Evolutionary conservation across 2,888 invertebrate genomes (phyloP).

Genomic region (Dione juno): DNA sequence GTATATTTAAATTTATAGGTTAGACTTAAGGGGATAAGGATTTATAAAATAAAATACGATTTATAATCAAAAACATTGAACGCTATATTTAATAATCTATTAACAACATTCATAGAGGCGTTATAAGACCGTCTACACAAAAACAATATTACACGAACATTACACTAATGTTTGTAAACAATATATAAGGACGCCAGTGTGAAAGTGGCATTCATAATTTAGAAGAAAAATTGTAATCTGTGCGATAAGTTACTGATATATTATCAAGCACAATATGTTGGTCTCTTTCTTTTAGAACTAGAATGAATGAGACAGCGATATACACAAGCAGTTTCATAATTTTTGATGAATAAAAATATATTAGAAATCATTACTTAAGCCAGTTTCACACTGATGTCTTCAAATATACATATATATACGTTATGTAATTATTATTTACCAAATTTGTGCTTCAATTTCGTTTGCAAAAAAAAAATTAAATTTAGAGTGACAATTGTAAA

Average conservation of each 20-base stretch:
- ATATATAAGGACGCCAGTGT: slow-evolving; percentile 10
- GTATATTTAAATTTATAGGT: too few species aligned
- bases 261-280: background rate
- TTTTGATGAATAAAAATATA: background rate
- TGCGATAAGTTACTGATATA: background rate
- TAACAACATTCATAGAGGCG: slow-evolving; percentile 78
- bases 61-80: slow-evolving; percentile 74
- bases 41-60: slow-evolving; percentile 55
- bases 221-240: background rate
- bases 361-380: background rate
- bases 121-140: slow-evolving; percentile 55
- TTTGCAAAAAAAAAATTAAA: background rate
- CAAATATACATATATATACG: slow-evolving; percentile 5
- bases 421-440: background rate
- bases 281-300: background rate
- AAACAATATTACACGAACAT: slow-evolving; percentile 46
- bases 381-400: background rate
- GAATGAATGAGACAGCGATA: background rate
- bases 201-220: background rate
- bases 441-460: background rate
- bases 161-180: slow-evolving; percentile 34
- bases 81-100: slow-evolving; percentile 78
- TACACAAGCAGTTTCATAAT: background rate
- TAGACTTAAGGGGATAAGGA: background rate
- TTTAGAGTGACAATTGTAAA: background rate